These are phyloP conservation scores for Lordiphosa clarofinis DNA, from an alignment of 1,140 invertebrate species.

Conservation along the genomic window DNA sequence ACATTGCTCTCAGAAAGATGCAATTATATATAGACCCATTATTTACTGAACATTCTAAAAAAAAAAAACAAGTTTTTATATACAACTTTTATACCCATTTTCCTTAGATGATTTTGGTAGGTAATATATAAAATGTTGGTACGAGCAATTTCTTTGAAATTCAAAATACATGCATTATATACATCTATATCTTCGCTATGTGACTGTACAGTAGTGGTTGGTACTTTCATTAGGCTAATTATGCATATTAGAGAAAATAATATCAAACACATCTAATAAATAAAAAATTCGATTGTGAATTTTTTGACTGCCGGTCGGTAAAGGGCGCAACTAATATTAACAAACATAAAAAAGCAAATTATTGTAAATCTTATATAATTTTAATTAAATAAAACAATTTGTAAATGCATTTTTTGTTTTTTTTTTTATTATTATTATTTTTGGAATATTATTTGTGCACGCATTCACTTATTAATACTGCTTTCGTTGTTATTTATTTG, in stretches of 20 bases:
- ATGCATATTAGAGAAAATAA: constrained; percentile 43
- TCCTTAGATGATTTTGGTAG: no score
- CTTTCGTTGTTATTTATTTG: not conserved
- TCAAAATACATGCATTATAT: no score
- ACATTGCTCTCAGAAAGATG: no score
- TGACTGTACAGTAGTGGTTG: constrained; percentile 25
- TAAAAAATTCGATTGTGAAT: constrained; percentile 54
- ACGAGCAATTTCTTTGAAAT: not conserved
- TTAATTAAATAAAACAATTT: constrained; percentile 46
- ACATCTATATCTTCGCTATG: constrained; percentile 9
- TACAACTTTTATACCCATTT: no score
- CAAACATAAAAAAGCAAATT: constrained; percentile 23
- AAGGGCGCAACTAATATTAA: constrained; percentile 61
- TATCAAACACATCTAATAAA: constrained; percentile 2
- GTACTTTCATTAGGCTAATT: constrained; percentile 36
- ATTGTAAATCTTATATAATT: constrained; percentile 67
- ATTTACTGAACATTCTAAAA: no score
- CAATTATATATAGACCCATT: no score
- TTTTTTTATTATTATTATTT: constrained; percentile 33
- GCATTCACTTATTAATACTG: not conserved
- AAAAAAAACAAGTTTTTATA: no score
- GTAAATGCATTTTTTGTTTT: constrained; percentile 26
- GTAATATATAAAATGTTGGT: no score
- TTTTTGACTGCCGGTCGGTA: constrained; percentile 69
- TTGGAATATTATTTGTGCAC: constrained; percentile 12